These are phyloP conservation scores for Sinocyclocheilus grahami DNA, from an alignment of 2,113 vertebrate species.

Conservation along the genomic window DNA sequence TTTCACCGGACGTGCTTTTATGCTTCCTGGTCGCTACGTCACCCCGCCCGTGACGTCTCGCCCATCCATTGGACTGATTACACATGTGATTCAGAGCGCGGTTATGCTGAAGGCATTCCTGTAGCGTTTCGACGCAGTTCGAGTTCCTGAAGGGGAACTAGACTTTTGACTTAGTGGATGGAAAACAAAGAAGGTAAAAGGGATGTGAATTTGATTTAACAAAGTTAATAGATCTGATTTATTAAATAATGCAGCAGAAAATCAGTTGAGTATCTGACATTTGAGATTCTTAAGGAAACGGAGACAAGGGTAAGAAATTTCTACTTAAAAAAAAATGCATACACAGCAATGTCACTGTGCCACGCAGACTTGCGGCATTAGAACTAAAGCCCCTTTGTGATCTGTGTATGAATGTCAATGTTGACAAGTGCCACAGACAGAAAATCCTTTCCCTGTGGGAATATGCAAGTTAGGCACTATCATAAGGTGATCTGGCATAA, in stretches of 20 bases:
- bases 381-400: constrained; percentile 33
- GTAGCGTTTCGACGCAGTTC: no score
- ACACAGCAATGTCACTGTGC: constrained; percentile 39
- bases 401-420: constrained; percentile 43
- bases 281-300: not conserved
- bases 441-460: constrained; percentile 36
- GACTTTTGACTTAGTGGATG: not conserved
- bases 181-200: not conserved
- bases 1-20: no score
- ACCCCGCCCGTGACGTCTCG: no score
- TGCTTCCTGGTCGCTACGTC: no score
- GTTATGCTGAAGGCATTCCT: no score
- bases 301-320: not conserved
- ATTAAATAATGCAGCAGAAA: not conserved
- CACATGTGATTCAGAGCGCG: no score
- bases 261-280: not conserved
- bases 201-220: constrained; percentile 15
- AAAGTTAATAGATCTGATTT: not conserved
- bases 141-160: no score
- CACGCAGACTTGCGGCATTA: constrained; percentile 19
- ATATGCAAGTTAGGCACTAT: constrained; percentile 47
- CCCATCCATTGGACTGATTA: no score
- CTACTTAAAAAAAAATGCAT: constrained; percentile 27
- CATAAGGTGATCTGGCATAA: constrained; percentile 42
- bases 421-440: constrained; percentile 35